Evolutionary conservation across 2,888 invertebrate genomes (phyloP).

Genomic region (Acanthosepion pharaonis): DNA sequence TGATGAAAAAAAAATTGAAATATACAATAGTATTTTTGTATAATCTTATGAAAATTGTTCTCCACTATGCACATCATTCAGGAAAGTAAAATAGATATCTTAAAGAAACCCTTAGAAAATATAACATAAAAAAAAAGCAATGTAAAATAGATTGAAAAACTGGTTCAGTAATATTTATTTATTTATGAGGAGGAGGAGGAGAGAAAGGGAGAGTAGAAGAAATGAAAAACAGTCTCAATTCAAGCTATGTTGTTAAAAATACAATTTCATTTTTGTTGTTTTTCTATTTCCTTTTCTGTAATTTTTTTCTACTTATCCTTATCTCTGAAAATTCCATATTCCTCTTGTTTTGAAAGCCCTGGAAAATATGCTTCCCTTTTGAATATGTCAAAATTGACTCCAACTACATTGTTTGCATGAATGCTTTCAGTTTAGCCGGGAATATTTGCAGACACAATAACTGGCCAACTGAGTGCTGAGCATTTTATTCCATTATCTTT

Average conservation of each 20-base stretch:
- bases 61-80: neutral
- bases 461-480: neutral
- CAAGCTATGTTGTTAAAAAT: constrained; percentile 20
- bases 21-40: neutral
- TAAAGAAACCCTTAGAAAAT: neutral
- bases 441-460: neutral
- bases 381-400: constrained; percentile 33
- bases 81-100: neutral
- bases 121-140: neutral
- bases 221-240: neutral
- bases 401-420: neutral
- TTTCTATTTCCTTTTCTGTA: neutral
- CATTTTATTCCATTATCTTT: neutral
- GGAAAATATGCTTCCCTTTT: neutral
- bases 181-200: neutral
- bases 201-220: neutral
- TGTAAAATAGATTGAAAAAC: neutral
- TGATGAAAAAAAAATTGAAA: neutral
- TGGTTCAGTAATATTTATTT: neutral
- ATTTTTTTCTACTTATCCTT: neutral
- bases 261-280: neutral
- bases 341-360: neutral
- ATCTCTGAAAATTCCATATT: constrained; percentile 18
- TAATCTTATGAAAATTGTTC: constrained; percentile 13
- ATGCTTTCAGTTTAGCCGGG: neutral